Base-by-base conservation (phyloP, 2,113 vertebrate species). In the Dryoscopus gambensis region DNA sequence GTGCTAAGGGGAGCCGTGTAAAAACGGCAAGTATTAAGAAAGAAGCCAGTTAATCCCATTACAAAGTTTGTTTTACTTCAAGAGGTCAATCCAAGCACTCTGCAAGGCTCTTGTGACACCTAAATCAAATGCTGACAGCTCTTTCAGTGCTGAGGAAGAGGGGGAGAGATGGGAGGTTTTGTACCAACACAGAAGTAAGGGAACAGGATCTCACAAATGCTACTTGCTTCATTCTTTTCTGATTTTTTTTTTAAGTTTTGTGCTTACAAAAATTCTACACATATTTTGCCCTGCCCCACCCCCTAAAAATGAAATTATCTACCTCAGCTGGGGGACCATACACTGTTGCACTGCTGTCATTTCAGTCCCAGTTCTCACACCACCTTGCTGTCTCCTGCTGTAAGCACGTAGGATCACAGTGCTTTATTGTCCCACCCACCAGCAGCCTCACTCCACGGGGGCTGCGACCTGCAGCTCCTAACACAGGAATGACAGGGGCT, bases 51-150 rank as follows among this genome's bases (percentile, higher is more conserved):
- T 95, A 94, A 97, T 96, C 90, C 83, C 92, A 93, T 84, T 83
- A 87, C 47, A 86, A 95, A 95, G 90, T 96, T 92, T 95, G 95
- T 90, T 96, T 96, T 95, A 60, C 80, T 89, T 68, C 80, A 88
- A 46, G 67, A 92, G 75, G 83, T 86, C 90, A 88, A 77, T 33
- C 49, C 50, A 60, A 90, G 86, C 49, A 35, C 79, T 89, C 59
- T 33, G 0, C 49, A 86, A 84, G 52, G 82, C 92, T 93, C 92
- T 75, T 33, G 40, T 86, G 80, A 87, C 86, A 88, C 37, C 73
- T 57, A 90, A 88, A 90, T 90, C 63, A 92, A 94, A 84, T 4
- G 62, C 81, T 85, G 82, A 93, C 89, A 87, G 81, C 71, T 95
- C 81, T 91, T 85, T 59, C 67, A 85, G 80, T 0, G 1, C 37